Conservation (phyloP, 2,888 invertebrate genomes). For the Ectropis crepuscularia region DNA sequence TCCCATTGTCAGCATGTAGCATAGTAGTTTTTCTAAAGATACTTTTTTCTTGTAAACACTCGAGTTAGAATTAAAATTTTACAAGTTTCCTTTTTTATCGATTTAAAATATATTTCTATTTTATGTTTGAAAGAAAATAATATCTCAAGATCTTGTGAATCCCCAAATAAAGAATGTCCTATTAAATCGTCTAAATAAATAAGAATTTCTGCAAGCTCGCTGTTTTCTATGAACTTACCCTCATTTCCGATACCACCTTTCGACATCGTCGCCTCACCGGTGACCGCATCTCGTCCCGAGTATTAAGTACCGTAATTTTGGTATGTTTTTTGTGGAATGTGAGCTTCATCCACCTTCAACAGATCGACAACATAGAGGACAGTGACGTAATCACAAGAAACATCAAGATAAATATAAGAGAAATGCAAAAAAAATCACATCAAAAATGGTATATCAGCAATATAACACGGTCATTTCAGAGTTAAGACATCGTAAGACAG, state of each 20-base stretch:
- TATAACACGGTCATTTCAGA: conserved; percentile 38
- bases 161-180: neutral
- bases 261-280: conserved; percentile 30
- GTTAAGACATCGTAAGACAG: conserved; percentile 28
- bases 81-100: too few relatives aligned
- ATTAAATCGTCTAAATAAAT: conserved; percentile 20
- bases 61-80: too few relatives aligned
- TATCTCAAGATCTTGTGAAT: neutral
- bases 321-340: conserved; percentile 55
- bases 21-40: too few relatives aligned
- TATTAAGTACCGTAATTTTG: conserved; percentile 49
- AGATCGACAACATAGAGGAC: conserved; percentile 73
- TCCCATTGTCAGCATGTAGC: neutral
- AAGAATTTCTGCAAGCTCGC: conserved; percentile 8
- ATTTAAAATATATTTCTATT: too few relatives aligned
- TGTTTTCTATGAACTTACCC: conserved; percentile 53
- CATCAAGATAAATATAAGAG: conserved; percentile 48
- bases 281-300: conserved; percentile 43
- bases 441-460: conserved; percentile 45
- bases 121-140: too few relatives aligned
- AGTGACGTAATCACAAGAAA: conserved; percentile 67
- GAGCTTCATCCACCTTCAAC: conserved; percentile 75
- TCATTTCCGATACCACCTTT: conserved; percentile 54
- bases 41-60: too few relatives aligned
- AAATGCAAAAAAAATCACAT: conserved; percentile 55